Percentiles rank a stretch among this genome's conserved stretches.
These are phyloP conservation scores for Phragmatobia fuliginosa DNA, from an alignment of 2,888 invertebrate species.

Conservation along the genomic window DNA sequence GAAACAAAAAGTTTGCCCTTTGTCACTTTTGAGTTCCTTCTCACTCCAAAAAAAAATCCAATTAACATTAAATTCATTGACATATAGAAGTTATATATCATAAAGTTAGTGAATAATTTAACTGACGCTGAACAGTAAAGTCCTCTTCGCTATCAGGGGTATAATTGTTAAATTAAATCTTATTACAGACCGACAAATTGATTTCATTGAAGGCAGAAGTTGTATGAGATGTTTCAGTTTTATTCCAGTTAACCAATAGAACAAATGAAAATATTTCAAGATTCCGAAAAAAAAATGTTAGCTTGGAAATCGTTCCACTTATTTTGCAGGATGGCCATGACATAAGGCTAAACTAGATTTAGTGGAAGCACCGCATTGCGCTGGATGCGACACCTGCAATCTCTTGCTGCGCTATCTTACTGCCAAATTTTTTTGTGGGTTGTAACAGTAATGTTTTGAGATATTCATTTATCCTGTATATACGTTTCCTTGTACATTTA, in stretches of 20 bases:
- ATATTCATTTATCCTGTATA: neutral
- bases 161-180: neutral
- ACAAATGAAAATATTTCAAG: neutral
- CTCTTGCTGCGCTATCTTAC: conserved; percentile 61
- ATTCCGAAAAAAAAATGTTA: neutral
- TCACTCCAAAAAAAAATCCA: neutral
- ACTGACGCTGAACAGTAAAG: neutral
- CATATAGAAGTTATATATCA: no score
- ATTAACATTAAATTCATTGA: no score
- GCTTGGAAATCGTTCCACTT: conserved; percentile 34
- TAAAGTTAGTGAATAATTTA: neutral
- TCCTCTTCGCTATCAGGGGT: neutral
- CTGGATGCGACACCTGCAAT: conserved; percentile 77
- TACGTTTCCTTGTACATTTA: neutral
- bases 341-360: conserved; percentile 76
- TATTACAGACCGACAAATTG: neutral
- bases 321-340: conserved; percentile 57
- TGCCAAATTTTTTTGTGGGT: conserved; percentile 20
- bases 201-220: neutral
- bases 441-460: neutral
- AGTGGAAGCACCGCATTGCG: conserved; percentile 79
- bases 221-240: neutral
- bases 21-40: neutral
- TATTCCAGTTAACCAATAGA: neutral
- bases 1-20: neutral